Base-by-base conservation (phyloP, 1,140 invertebrate genomes). In the Elymnias hypermnestra region DNA sequence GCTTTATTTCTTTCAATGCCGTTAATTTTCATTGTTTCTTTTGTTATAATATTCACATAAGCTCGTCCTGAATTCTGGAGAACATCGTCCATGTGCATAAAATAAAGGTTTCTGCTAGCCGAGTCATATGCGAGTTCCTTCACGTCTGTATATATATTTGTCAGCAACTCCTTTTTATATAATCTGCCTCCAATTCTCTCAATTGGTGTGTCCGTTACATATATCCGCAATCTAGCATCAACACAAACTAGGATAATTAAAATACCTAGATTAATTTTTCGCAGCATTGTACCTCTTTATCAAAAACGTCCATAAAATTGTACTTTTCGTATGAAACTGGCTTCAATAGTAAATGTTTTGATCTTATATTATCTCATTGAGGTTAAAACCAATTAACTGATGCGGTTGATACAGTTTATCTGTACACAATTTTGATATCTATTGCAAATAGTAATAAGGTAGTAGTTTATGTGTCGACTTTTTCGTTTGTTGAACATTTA, bases 71-170 rank as follows among this genome's bases (percentile, higher is more conserved):
- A 81, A 38, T 83, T 82, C 35, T 83, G 72, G 47, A 83, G 45
- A 6, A 28, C 14, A 18, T 74, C 72, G 28, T 84, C 81, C 81
- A 84, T 84, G 54, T 81, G 77, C 72, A 81, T 79, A 46, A 84
- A 84, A 35, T 61, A 84, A 7, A 84, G 49, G 28, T 76, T 79
- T 63, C 76, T 65, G 14, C 59, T 77, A 5, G 67, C 54, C 0
- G 78, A 81, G 41, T 84, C 81, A 48, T 84, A 84, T 0, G 68
- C 65, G 18, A 84, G 29, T 37, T 84, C 81, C 39, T 75, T 84
- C 0, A 68, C 68, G 2, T 65, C 60, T 15, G 57, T 42, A 19
- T 53, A 84, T 23, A 65, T 7, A 18, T 77, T 44, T 1, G 78
- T 77, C 1, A 84, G 13, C 5, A 83, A 37, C 41, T 74, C 66